phyloP scores from a whole-genome alignment of 2,797 vertebrate genomes.

The Picus viridis region DNA sequence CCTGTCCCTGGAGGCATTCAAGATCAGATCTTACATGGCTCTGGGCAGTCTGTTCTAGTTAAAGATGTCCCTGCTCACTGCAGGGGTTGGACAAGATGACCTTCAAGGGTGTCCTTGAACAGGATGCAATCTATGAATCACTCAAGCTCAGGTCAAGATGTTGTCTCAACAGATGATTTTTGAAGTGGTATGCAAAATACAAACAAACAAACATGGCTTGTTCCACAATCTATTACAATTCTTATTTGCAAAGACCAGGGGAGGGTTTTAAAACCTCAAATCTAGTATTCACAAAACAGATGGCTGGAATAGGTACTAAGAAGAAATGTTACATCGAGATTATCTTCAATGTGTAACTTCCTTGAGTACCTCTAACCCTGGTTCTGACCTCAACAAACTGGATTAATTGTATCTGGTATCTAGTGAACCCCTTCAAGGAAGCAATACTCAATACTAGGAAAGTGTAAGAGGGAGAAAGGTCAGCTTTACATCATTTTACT shows the following conservation, averaged over 20 bases:
- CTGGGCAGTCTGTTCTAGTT: no score
- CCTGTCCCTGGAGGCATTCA: no score
- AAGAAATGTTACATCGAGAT: not conserved
- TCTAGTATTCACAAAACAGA: not conserved
- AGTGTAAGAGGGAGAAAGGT: not conserved
- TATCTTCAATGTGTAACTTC: not conserved
- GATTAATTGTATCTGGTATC: not conserved
- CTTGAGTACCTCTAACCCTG: not conserved
- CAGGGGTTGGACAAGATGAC: no score
- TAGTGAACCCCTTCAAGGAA: not conserved
- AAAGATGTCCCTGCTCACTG: no score
- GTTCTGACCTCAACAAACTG: not conserved
- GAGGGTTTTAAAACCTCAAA: not conserved
- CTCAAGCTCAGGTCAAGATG: not conserved
- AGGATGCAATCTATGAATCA: no score
- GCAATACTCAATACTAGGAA: not conserved
- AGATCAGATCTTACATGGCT: no score
- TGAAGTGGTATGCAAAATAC: not conserved
- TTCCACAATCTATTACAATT: not conserved
- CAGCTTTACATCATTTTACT: not conserved
- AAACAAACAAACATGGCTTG: not conserved
- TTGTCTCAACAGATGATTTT: not conserved
- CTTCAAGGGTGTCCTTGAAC: no score
- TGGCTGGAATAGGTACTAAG: not conserved
- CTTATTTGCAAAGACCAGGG: not conserved